These are phyloP conservation scores for Tarsius wallacei DNA, from an alignment of 2,797 vertebrate genomes.

Conservation along the genomic window DNA sequence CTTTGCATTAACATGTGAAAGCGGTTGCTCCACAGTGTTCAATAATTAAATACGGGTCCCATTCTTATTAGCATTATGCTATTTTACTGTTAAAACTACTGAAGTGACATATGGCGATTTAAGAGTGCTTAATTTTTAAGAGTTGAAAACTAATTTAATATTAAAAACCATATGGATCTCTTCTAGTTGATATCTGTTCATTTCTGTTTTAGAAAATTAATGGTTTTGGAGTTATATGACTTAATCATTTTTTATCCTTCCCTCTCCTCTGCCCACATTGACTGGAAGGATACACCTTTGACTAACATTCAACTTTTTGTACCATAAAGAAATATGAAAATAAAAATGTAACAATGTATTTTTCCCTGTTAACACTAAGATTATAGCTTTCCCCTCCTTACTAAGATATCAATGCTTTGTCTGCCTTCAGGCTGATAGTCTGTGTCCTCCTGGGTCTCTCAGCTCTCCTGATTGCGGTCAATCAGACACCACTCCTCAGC, in stretches of 20 bases:
- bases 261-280: background rate
- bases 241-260: background rate
- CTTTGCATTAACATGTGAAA: background rate
- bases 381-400: background rate
- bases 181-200: background rate
- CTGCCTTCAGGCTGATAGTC: background rate
- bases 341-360: background rate
- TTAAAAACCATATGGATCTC: conserved; percentile 5
- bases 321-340: conserved; percentile 26
- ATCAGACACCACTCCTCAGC: background rate
- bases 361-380: background rate
- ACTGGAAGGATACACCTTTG: background rate
- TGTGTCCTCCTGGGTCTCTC: background rate
- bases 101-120: background rate
- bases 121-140: background rate
- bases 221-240: background rate
- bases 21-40: background rate
- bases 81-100: conserved; percentile 5
- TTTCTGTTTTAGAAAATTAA: background rate
- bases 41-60: background rate
- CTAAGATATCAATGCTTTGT: background rate
- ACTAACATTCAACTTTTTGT: background rate
- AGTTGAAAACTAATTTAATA: conserved; percentile 17
- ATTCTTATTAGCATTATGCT: background rate
- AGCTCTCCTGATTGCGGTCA: background rate